phyloP scores from a whole-genome alignment of 64 coral and sea anemone genomes.

The Montipora capricornis region DNA sequence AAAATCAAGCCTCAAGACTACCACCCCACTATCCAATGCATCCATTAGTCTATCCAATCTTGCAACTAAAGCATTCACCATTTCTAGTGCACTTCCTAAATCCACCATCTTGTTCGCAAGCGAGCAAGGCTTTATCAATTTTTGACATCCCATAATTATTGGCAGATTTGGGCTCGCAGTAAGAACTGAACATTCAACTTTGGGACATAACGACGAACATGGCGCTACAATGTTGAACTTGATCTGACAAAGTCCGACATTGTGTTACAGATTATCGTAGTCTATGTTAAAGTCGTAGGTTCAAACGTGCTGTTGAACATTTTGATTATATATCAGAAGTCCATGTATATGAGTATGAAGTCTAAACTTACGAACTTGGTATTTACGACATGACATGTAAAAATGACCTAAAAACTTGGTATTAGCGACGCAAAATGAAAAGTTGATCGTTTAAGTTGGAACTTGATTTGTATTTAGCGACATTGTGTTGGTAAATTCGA shows the following conservation, averaged over 20 bases:
- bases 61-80: neutral
- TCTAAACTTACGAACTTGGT: neutral
- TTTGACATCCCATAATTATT: constrained; percentile 10
- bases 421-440: neutral
- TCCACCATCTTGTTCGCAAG: neutral
- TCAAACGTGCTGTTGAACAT: neutral
- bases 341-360: neutral
- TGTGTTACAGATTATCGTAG: neutral
- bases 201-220: neutral
- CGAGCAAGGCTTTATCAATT: neutral
- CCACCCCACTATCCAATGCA: constrained; percentile 33
- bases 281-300: neutral
- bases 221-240: neutral
- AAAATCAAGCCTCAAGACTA: constrained; percentile 34
- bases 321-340: neutral
- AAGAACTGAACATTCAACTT: neutral
- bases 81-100: neutral
- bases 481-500: neutral
- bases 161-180: neutral
- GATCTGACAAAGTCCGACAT: neutral
- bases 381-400: neutral
- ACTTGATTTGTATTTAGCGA: too few relatives aligned
- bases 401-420: neutral
- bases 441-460: neutral
- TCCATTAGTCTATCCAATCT: neutral